Percentiles rank a stretch among this genome's conserved stretches.
phyloP scores from a whole-genome alignment of 2,888 invertebrate species.

The Trimorus sp. region DNA sequence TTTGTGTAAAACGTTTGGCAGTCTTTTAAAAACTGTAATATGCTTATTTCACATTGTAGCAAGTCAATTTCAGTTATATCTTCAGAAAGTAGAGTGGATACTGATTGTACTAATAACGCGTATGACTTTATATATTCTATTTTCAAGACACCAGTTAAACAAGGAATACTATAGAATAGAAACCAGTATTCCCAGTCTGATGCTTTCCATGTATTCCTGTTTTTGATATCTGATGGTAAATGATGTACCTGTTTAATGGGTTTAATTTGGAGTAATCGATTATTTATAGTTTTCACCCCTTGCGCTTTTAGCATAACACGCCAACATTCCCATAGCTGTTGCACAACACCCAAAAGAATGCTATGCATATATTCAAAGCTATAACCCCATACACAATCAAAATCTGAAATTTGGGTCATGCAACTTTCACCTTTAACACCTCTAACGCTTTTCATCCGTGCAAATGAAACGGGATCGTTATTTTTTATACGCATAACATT shows the following conservation, averaged over 20 bases:
- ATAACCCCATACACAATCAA: slow-evolving; percentile 60
- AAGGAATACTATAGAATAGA: slow-evolving; percentile 49
- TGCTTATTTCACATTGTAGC: slow-evolving; percentile 22
- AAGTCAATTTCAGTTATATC: slow-evolving; percentile 30
- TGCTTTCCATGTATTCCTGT: slow-evolving; percentile 24
- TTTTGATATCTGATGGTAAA: slow-evolving; percentile 17
- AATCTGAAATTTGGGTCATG: slow-evolving; percentile 16
- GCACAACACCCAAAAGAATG: slow-evolving; percentile 40
- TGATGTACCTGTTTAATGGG: slow-evolving; percentile 22
- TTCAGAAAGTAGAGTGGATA: slow-evolving; percentile 14
- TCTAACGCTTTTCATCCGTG: neutral
- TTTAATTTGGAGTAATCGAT: slow-evolving; percentile 6
- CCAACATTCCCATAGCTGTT: slow-evolving; percentile 43
- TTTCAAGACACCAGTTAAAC: slow-evolving; percentile 28
- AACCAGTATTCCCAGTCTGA: too few species aligned
- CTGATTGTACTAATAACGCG: slow-evolving; percentile 31
- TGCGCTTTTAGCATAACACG: neutral
- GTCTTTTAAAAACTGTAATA: slow-evolving; percentile 15
- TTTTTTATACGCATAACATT: neutral
- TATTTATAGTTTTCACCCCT: neutral
- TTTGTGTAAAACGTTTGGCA: slow-evolving; percentile 24
- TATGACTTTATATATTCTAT: slow-evolving; percentile 20
- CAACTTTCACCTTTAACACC: slow-evolving; percentile 15
- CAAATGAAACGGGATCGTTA: neutral
- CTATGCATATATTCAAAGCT: slow-evolving; percentile 56